These are phyloP conservation scores for Ophion ellenae DNA, from an alignment of 2,888 invertebrate genomes.

Conservation along the genomic window DNA sequence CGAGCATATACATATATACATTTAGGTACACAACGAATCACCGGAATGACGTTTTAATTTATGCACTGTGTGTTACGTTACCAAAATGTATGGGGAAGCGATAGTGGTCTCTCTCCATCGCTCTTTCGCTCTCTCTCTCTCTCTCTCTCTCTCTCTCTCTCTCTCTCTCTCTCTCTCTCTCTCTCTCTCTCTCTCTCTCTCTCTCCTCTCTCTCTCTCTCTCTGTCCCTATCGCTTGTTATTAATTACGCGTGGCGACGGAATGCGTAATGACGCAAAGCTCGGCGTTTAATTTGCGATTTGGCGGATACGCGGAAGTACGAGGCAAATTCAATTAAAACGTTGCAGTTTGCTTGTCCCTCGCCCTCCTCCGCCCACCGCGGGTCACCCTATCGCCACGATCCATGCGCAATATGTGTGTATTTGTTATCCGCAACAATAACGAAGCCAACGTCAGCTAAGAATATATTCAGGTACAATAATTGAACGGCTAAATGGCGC, in stretches of 20 bases:
- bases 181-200: not conserved
- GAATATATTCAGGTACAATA: constrained; percentile 5
- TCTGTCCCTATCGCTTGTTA: constrained; percentile 42
- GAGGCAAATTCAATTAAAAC: constrained; percentile 72
- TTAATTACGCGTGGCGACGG: constrained; percentile 57
- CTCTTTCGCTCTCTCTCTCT: constrained; percentile 1
- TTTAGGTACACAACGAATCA: constrained; percentile 31
- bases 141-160: not conserved
- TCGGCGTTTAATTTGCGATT: constrained; percentile 71
- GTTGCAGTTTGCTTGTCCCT: constrained; percentile 38
- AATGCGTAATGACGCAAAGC: constrained; percentile 52
- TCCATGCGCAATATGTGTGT: constrained; percentile 18
- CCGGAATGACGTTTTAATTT: constrained; percentile 60
- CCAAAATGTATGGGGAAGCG: constrained; percentile 42
- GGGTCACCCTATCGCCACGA: not conserved
- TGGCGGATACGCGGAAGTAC: constrained; percentile 69
- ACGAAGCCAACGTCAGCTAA: not conserved
- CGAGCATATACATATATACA: not conserved
- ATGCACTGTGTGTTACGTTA: constrained; percentile 52
- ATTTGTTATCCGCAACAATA: constrained; percentile 24
- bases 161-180: not conserved
- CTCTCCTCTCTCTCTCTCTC: not conserved
- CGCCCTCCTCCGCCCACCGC: not conserved
- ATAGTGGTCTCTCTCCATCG: not conserved
- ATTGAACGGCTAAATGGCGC: not conserved